Base-by-base conservation (phyloP, 92 coral and sea anemone species). In the Phymanthus crucifer region DNA sequence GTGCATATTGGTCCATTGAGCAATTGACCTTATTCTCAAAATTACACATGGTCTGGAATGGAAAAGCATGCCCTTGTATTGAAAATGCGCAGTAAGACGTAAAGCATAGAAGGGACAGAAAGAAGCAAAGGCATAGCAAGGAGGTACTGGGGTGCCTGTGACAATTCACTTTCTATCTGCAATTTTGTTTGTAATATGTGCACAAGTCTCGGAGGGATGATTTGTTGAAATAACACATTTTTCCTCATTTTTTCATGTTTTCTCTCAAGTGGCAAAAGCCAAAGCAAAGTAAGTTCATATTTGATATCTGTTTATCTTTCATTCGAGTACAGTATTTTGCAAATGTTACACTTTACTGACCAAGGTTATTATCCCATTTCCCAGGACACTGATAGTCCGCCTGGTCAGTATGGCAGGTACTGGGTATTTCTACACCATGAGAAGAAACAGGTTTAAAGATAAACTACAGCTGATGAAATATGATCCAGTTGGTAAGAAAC, bases 391-490 rank as follows among this genome's bases (percentile, higher is more conserved):
- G 26, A 78, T 95, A 38, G 98, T 95, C 11, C 85, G 96, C 34
- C 87, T 95, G 7, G 99, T 94, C 8, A 95, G 99, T 71, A 94
- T 94, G 88, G 99, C 99, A 72, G 99, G 99, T 1, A 95, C 99
- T 8, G 99, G 99, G 1, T 95, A 90, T 78, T 95, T 84, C 71
- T 95, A 95, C 85, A 95, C 91, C 80, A 95, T 95, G 99, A 89
- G 93, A 68, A 87, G 94, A 83, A 95, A 91, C 78, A 82, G 97
- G 81, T 89, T 91, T 21, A 95, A 94, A 80, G 91, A 91, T 69
- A 87, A 93, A 72, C 91, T 95, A 24, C 91, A 89, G 79, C 76
- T 95, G 46, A 95, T 95, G 99, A 95, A 95, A 83, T 91, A 95
- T 79, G 99, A 95, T 77, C 99, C 99, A 65, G 78, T 95, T 43